Evolutionary conservation across 2,888 invertebrate genomes (phyloP).

Genomic region (Heterodera filipjevi): DNA sequence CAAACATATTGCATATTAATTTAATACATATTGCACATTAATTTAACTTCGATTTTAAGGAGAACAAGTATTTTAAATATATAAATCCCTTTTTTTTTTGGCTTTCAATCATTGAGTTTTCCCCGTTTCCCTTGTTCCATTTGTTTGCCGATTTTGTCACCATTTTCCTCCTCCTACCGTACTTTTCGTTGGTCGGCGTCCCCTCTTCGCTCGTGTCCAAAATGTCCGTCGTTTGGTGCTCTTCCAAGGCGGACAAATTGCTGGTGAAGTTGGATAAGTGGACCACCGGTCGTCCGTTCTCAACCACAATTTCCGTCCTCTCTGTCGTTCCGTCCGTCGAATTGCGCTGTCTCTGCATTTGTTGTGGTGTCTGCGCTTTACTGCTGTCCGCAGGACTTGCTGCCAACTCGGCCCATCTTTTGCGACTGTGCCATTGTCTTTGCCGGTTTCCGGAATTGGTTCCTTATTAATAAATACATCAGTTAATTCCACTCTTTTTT

Average conservation of each 20-base stretch:
- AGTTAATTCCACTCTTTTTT: no score
- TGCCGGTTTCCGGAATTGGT: constrained; percentile 6
- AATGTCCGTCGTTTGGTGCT: constrained; percentile 25
- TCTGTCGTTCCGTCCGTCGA: not conserved
- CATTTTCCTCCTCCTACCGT: not conserved
- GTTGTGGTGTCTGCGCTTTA: not conserved
- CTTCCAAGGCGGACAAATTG: constrained; percentile 27
- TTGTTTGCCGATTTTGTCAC: no score
- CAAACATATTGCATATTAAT: no score
- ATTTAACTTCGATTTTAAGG: no score
- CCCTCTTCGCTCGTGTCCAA: not conserved
- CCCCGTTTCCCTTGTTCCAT: no score
- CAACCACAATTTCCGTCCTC: not conserved
- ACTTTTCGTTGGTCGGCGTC: constrained; percentile 1
- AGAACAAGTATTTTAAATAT: no score
- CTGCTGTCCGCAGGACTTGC: constrained; percentile 23
- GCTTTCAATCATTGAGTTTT: no score
- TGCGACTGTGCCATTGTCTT: not conserved
- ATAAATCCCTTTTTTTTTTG: no score
- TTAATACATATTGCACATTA: no score
- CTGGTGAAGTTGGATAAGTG: constrained; percentile 24
- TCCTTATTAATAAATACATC: constrained; percentile 11
- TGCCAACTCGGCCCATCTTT: not conserved
- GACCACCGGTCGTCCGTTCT: constrained; percentile 16
- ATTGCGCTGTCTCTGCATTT: not conserved